Evolutionary conservation across 2,797 vertebrate species (phyloP).

Genomic region (Alectoris magna): DNA sequence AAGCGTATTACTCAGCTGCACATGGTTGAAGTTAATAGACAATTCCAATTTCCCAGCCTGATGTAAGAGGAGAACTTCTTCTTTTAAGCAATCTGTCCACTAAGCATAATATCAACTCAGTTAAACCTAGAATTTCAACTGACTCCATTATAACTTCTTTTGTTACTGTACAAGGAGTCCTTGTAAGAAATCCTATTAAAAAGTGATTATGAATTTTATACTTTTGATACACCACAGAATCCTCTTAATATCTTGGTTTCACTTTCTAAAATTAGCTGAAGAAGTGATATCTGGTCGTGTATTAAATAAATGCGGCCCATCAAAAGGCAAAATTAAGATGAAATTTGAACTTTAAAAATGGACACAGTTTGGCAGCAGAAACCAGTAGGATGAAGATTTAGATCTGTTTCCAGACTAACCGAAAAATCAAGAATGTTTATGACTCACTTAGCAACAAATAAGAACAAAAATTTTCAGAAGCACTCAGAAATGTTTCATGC

Average conservation of each 20-base stretch:
- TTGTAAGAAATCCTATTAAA: not conserved
- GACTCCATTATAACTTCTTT: not conserved
- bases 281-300: not conserved
- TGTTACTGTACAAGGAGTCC: not conserved
- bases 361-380: not conserved
- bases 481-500: not conserved
- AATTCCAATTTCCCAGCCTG: constrained; percentile 34
- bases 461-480: not conserved
- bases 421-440: not conserved
- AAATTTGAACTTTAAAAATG: not conserved
- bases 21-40: constrained; percentile 58
- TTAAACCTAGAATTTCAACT: constrained; percentile 4
- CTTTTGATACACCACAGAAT: not conserved
- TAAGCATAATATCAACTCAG: constrained; percentile 13
- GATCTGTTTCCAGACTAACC: not conserved
- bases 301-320: not conserved
- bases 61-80: constrained; percentile 30
- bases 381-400: not conserved
- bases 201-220: not conserved
- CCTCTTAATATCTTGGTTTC: not conserved
- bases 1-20: constrained; percentile 56
- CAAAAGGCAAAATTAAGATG: not conserved
- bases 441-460: not conserved
- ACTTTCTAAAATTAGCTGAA: not conserved
- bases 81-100: constrained; percentile 27